Evolutionary conservation across 2,797 vertebrate species (phyloP).

Genomic region (Glyptemys insculpta): DNA sequence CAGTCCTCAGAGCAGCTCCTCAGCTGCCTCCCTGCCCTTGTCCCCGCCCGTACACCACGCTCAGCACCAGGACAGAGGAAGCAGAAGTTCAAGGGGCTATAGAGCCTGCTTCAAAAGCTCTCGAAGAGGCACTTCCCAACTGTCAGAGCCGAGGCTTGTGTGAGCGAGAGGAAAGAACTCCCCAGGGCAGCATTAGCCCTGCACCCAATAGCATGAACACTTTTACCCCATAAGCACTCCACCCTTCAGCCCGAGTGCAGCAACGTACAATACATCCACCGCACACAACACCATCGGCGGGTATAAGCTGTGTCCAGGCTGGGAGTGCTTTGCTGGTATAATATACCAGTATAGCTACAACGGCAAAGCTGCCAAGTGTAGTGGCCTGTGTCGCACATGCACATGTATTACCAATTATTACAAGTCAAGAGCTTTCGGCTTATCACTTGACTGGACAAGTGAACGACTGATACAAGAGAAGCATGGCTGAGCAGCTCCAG

Average conservation of each 20-base stretch:
- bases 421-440: constrained; percentile 46
- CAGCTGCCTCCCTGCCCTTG: too few species aligned
- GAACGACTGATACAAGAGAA: constrained; percentile 61
- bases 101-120: neutral
- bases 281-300: neutral
- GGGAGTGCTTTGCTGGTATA: neutral
- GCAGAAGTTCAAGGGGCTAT: neutral
- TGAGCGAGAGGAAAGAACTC: neutral
- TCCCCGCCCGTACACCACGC: neutral
- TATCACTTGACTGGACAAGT: constrained; percentile 66
- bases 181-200: neutral
- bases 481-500: constrained; percentile 56
- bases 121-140: neutral
- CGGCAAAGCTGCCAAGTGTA: neutral
- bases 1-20: too few species aligned
- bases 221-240: neutral
- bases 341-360: neutral
- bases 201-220: neutral
- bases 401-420: fast-evolving
- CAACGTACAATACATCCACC: neutral
- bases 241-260: neutral
- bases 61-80: neutral
- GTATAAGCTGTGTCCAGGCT: neutral
- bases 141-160: neutral
- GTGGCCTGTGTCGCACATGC: fast-evolving